A percentile compares a stretch with the other conserved stretches of the same genome.
phyloP scores from a whole-genome alignment of 2,888 invertebrate species.

The Lithodes maja region DNA sequence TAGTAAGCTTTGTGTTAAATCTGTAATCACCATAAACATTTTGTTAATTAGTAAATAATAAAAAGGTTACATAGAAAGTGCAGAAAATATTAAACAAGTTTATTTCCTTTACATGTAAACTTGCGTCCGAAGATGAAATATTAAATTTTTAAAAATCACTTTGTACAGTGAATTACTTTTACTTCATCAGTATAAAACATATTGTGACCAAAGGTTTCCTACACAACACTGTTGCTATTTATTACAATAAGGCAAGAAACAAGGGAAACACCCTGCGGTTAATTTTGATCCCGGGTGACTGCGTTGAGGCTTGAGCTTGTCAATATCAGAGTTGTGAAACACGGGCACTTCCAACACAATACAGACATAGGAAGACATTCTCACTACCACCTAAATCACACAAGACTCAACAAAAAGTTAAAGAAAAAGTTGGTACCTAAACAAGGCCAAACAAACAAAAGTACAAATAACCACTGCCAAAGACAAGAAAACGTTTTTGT shows the following conservation, averaged over 20 bases:
- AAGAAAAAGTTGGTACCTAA: conserved; percentile 9
- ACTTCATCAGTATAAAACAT: conserved; percentile 58
- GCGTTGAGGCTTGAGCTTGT: conserved; percentile 59
- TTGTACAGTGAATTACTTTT: conserved; percentile 59
- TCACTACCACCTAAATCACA: conserved; percentile 45
- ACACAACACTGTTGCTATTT: conserved; percentile 51
- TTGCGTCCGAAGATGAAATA: conserved; percentile 55
- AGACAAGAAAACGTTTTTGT: not conserved
- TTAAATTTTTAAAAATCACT: conserved; percentile 58
- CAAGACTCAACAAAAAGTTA: conserved; percentile 10
- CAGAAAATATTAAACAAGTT: conserved; percentile 56
- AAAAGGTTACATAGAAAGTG: not conserved
- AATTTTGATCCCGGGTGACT: conserved; percentile 64
- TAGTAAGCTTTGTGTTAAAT: not conserved
- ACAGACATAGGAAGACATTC: conserved; percentile 57
- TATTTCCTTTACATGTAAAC: conserved; percentile 65
- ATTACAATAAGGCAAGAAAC: conserved; percentile 52
- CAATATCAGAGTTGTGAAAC: conserved; percentile 50
- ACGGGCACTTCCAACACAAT: conserved; percentile 44
- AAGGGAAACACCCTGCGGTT: conserved; percentile 52
- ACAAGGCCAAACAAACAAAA: not conserved
- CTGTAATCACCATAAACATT: not conserved
- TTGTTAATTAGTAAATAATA: not conserved
- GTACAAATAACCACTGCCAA: not conserved
- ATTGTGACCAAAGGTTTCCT: conserved; percentile 58